Conservation (phyloP, 2,797 vertebrate genomes). For the Bovichtus variegatus region DNA sequence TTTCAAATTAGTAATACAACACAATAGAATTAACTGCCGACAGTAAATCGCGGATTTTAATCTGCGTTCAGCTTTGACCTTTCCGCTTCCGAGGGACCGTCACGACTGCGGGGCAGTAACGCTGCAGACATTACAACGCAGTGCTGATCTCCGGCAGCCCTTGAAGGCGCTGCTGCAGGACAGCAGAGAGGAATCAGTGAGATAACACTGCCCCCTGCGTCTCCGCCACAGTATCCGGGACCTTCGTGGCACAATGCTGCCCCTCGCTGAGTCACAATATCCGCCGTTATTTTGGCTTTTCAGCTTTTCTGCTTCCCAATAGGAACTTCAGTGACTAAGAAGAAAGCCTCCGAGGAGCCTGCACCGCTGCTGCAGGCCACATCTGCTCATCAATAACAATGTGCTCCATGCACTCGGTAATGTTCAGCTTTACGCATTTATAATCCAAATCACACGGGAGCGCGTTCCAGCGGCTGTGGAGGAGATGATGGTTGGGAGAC, state of each 20-base stretch:
- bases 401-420: constrained; percentile 20
- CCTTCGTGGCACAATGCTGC: background rate
- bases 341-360: no score
- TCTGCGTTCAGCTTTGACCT: constrained; percentile 61
- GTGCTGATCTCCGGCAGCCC: constrained; percentile 41
- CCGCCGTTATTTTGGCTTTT: background rate
- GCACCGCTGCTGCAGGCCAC: constrained; percentile 3
- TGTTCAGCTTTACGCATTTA: constrained; percentile 52
- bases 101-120: constrained; percentile 47
- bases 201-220: constrained; percentile 74
- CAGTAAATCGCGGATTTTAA: constrained; percentile 57
- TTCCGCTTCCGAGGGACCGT: constrained; percentile 57
- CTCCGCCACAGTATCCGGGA: constrained; percentile 16
- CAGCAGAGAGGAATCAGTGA: constrained; percentile 50
- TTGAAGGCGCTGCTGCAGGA: constrained; percentile 41
- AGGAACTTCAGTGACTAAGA: background rate
- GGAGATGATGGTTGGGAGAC: constrained; percentile 66
- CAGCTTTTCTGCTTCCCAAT: background rate
- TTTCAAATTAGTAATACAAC: constrained; percentile 26
- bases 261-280: background rate
- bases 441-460: constrained; percentile 64
- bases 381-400: constrained; percentile 34
- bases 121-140: constrained; percentile 54
- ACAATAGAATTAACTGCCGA: constrained; percentile 6
- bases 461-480: constrained; percentile 57